Percentiles rank a stretch among this genome's conserved stretches.
Evolutionary conservation across 1,140 invertebrate genomes (phyloP).

Genomic region (Megathymus violae): DNA sequence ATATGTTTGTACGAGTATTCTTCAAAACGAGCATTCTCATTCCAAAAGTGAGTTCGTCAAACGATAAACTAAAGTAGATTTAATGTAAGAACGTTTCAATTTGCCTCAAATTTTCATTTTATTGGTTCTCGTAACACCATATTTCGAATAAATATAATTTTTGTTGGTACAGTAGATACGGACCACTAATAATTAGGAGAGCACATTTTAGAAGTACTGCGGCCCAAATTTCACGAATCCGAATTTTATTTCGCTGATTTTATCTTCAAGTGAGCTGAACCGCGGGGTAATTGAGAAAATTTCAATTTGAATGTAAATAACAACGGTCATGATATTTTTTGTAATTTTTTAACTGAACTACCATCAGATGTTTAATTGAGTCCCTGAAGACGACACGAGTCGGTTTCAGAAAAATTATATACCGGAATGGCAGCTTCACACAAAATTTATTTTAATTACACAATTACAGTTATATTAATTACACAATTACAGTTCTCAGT

Average conservation of each 20-base stretch:
- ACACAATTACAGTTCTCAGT: constrained; percentile 7
- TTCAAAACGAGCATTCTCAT: no score
- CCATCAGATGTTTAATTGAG: constrained; percentile 19
- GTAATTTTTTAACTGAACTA: constrained; percentile 20
- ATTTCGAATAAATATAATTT: no score
- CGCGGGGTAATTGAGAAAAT: constrained; percentile 16
- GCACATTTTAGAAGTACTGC: no score
- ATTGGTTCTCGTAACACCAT: no score
- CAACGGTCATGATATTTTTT: constrained; percentile 7
- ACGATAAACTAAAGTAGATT: no score
- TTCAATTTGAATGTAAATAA: constrained; percentile 32
- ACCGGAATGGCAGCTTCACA: constrained; percentile 1
- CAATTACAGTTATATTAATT: no score
- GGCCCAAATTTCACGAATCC: not conserved
- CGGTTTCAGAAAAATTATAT: constrained; percentile 8
- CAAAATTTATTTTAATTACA: constrained; percentile 12
- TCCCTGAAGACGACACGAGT: not conserved
- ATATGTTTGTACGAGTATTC: no score
- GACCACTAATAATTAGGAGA: no score
- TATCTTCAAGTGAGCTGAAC: constrained; percentile 7
- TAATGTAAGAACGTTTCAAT: no score
- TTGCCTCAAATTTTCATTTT: no score
- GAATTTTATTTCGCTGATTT: constrained; percentile 10
- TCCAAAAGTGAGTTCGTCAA: no score
- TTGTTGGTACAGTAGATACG: no score